Conservation (phyloP, 1,140 invertebrate genomes). For the Neodiprion virginianus region DNA sequence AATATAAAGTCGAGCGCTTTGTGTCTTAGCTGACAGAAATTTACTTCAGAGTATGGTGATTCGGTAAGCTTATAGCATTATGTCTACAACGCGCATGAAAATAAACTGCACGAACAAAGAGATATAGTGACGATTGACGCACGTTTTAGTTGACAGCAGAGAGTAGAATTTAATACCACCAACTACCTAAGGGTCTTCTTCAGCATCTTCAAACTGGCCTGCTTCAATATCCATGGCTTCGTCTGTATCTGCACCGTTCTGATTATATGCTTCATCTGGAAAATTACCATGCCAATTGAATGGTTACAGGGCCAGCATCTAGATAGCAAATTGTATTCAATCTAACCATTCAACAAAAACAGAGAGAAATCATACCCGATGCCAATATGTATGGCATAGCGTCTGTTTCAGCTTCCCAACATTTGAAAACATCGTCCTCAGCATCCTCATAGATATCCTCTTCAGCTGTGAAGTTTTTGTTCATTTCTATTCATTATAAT, state of each 20-base stretch:
- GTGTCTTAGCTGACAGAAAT: not conserved
- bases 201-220: conserved; percentile 67
- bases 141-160: not conserved
- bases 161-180: not conserved
- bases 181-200: conserved; percentile 54
- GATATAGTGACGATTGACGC: not conserved
- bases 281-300: not conserved
- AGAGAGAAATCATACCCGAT: conserved; percentile 38
- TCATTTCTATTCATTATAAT: too few relatives aligned
- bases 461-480: conserved; percentile 40
- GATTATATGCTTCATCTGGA: conserved; percentile 40
- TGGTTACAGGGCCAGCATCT: not conserved
- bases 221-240: conserved; percentile 62
- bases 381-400: conserved; percentile 52
- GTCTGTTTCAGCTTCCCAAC: conserved; percentile 48
- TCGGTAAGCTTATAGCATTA: not conserved
- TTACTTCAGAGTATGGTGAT: not conserved
- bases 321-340: not conserved
- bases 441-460: conserved; percentile 63
- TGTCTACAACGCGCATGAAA: not conserved
- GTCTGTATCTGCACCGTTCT: conserved; percentile 50
- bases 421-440: conserved; percentile 56
- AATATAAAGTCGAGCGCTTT: conserved; percentile 38
- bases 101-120: not conserved
- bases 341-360: conserved; percentile 14